Conservation (phyloP, 2,888 invertebrate species). For the Nemotelus nigrinus region DNA sequence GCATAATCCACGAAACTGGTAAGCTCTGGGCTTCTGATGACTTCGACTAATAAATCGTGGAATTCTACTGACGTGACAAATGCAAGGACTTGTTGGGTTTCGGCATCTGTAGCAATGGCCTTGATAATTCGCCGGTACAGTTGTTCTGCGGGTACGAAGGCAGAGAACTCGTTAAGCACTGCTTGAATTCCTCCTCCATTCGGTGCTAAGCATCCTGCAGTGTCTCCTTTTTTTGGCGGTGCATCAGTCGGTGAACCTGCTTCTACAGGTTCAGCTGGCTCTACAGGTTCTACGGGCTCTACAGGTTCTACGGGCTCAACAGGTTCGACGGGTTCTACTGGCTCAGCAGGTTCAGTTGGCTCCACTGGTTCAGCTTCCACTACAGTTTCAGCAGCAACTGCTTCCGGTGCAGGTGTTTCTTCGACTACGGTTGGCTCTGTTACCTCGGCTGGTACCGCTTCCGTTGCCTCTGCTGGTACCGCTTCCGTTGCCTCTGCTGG, state of each 20-base stretch:
- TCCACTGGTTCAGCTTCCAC: neutral
- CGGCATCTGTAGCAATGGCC: slow-evolving; percentile 42
- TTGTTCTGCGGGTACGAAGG: slow-evolving; percentile 31
- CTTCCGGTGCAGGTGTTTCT: neutral
- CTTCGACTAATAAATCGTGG: slow-evolving; percentile 26
- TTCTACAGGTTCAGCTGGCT: neutral
- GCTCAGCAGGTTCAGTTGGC: neutral
- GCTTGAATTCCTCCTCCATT: slow-evolving; percentile 44
- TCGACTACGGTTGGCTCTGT: neutral
- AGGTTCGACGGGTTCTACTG: slow-evolving; percentile 1
- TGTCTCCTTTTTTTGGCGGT: slow-evolving; percentile 15
- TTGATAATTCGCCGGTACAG: slow-evolving; percentile 32
- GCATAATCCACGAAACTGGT: slow-evolving; percentile 12
- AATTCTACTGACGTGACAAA: slow-evolving; percentile 41
- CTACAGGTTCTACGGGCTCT: neutral
- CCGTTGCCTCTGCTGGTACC: neutral
- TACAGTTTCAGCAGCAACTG: neutral
- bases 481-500: neutral
- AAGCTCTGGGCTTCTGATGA: slow-evolving; percentile 9
- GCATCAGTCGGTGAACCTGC: slow-evolving; percentile 12
- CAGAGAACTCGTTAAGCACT: slow-evolving; percentile 35
- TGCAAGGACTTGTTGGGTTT: slow-evolving; percentile 45
- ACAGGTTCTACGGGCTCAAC: neutral
- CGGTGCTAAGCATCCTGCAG: slow-evolving; percentile 39
- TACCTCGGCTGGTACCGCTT: neutral